phyloP scores from a whole-genome alignment of 1,140 invertebrate species.

The Cylas formicarius region DNA sequence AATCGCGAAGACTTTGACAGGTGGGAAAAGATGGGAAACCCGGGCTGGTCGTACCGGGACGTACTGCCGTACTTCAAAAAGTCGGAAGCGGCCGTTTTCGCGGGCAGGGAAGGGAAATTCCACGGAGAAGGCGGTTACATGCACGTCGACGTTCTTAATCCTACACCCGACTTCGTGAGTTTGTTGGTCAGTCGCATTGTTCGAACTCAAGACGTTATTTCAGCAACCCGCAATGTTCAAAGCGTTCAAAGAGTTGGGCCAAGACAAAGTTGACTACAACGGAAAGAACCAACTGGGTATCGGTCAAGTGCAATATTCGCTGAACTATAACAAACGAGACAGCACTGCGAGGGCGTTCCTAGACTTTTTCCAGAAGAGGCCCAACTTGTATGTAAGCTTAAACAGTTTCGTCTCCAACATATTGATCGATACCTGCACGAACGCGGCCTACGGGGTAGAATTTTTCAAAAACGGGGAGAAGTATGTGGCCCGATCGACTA shows the following conservation, averaged over 20 bases:
- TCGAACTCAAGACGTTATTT: neutral
- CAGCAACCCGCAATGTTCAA: conserved; percentile 46
- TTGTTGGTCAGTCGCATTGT: conserved; percentile 6
- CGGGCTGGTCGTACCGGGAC: conserved; percentile 27
- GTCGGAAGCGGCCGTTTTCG: conserved; percentile 34
- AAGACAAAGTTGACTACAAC: conserved; percentile 52
- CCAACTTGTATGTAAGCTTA: conserved; percentile 48
- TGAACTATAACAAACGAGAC: conserved; percentile 44
- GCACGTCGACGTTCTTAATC: conserved; percentile 8
- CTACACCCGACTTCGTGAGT: no score
- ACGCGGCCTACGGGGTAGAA: conserved; percentile 54
- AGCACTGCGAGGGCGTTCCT: conserved; percentile 52
- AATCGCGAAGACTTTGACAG: conserved; percentile 54
- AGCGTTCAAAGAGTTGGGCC: conserved; percentile 43
- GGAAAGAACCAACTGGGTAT: conserved; percentile 57
- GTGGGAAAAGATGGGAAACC: conserved; percentile 68
- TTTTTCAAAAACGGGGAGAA: conserved; percentile 40
- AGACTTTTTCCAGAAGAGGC: conserved; percentile 43
- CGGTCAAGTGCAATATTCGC: conserved; percentile 60
- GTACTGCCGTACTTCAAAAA: conserved; percentile 29
- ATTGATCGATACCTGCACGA: conserved; percentile 49
- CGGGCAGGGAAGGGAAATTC: conserved; percentile 7
- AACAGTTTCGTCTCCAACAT: conserved; percentile 43
- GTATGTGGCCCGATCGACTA: conserved; percentile 40
- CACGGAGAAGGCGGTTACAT: conserved; percentile 17